These are phyloP conservation scores for Stichodactyla helianthus DNA, from an alignment of 64 coral and sea anemone genomes.

Conservation along the genomic window DNA sequence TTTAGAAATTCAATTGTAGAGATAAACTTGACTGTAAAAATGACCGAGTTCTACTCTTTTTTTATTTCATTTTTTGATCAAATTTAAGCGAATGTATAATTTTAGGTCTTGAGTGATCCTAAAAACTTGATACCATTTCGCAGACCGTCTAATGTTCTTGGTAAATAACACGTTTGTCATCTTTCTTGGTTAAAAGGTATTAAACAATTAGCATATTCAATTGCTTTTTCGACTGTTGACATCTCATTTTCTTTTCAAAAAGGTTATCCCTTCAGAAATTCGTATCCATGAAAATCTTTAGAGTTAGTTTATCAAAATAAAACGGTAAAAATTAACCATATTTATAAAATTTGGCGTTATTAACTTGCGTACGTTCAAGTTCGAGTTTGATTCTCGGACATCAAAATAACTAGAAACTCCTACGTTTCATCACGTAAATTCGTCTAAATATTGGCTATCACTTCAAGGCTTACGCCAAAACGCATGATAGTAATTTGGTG, in stretches of 20 bases:
- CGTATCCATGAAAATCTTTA: neutral
- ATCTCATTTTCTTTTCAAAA: neutral
- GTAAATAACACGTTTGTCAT: neutral
- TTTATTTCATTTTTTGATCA: neutral
- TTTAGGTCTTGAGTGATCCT: neutral
- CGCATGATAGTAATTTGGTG: neutral
- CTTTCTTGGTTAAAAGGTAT: neutral
- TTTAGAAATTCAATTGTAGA: no score
- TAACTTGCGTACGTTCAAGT: no score
- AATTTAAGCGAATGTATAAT: neutral
- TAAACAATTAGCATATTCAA: constrained; percentile 1
- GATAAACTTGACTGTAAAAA: no score
- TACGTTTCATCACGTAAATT: neutral
- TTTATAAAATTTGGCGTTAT: no score
- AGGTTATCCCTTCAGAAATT: neutral
- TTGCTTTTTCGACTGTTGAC: neutral
- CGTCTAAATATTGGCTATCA: neutral
- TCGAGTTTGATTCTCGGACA: no score
- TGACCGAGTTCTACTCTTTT: no score
- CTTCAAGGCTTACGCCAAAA: neutral
- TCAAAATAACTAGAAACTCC: neutral
- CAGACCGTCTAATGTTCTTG: neutral
- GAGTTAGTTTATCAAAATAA: no score
- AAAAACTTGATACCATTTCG: neutral
- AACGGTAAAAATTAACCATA: no score